phyloP scores from a whole-genome alignment of 2,888 invertebrate genomes.

The Crossocerus cetratus region DNA sequence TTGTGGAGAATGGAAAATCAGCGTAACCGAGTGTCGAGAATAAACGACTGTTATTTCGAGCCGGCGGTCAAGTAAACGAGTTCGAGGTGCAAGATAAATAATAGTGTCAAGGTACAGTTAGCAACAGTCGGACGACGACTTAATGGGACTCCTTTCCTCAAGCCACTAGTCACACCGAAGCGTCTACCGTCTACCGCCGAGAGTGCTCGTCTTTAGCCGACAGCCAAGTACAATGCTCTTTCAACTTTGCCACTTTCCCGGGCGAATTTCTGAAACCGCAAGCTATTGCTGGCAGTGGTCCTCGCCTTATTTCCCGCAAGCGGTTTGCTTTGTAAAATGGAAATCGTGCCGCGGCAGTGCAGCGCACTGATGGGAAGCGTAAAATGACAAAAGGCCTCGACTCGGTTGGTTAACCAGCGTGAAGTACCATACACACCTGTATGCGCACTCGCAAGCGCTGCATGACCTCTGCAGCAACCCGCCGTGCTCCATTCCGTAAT shows the following conservation, averaged over 20 bases:
- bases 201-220: too few species aligned
- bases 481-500: constrained; percentile 21
- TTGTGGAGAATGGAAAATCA: neutral
- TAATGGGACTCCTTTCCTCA: neutral
- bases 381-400: constrained; percentile 69
- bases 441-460: constrained; percentile 17
- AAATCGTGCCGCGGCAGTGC: constrained; percentile 18
- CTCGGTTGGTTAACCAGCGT: constrained; percentile 73
- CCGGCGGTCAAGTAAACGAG: constrained; percentile 28
- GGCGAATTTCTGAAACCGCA: too few species aligned
- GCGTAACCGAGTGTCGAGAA: neutral
- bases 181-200: too few species aligned
- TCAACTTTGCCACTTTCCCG: too few species aligned
- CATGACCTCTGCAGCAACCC: constrained; percentile 17
- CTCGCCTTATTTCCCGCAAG: constrained; percentile 30
- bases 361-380: constrained; percentile 52
- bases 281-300: too few species aligned
- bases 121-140: constrained; percentile 15
- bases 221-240: too few species aligned
- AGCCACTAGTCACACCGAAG: too few species aligned
- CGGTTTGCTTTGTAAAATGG: constrained; percentile 23
- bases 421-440: constrained; percentile 53
- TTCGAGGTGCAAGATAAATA: constrained; percentile 34
- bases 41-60: constrained; percentile 17
- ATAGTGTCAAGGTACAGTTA: constrained; percentile 63